These are phyloP conservation scores for Ptychoptera albimana DNA, from an alignment of 2,888 invertebrate species.

Conservation along the genomic window DNA sequence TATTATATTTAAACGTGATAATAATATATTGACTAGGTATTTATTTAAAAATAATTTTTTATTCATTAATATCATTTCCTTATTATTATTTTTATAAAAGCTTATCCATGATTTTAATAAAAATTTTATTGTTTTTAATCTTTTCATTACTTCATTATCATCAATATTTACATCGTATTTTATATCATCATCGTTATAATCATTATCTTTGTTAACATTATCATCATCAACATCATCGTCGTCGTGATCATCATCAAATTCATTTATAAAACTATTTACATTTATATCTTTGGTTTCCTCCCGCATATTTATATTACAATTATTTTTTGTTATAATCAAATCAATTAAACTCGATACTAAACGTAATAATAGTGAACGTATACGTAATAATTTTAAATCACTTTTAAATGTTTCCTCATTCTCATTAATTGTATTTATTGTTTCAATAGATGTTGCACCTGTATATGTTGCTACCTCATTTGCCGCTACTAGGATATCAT, in stretches of 20 bases:
- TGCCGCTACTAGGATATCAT: neutral
- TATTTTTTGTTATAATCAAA: constrained; percentile 13
- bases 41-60: constrained; percentile 14
- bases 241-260: neutral
- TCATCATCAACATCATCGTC: no score
- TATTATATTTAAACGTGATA: constrained; percentile 25
- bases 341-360: constrained; percentile 26
- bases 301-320: no score
- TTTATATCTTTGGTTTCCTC: neutral
- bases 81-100: no score
- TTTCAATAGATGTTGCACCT: neutral
- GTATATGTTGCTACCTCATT: neutral
- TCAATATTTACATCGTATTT: no score
- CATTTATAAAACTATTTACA: constrained; percentile 5
- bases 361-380: constrained; percentile 24
- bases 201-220: no score
- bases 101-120: neutral
- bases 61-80: no score
- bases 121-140: neutral
- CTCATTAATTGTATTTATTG: constrained; percentile 8
- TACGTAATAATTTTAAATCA: constrained; percentile 24
- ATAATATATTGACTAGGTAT: constrained; percentile 31
- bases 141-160: neutral
- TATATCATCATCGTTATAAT: no score
- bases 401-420: constrained; percentile 26